Evolutionary conservation across 2,113 vertebrate species (phyloP).

Genomic region (Eulemur rufifrons): DNA sequence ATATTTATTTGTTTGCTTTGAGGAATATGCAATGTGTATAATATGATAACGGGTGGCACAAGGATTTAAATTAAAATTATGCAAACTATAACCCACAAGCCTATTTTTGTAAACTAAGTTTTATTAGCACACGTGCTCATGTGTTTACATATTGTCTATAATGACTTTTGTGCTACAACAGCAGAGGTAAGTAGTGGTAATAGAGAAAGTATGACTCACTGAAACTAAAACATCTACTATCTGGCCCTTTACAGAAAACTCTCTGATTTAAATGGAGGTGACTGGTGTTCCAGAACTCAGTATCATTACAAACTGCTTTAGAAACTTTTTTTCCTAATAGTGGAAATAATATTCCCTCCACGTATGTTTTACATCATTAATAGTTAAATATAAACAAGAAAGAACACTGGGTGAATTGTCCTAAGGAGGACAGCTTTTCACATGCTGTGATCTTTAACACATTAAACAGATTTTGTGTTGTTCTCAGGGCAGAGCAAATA

Average conservation of each 20-base stretch:
- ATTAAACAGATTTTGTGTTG: background rate
- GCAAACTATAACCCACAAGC: background rate
- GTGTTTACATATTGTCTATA: background rate
- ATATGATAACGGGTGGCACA: background rate
- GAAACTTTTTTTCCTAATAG: background rate
- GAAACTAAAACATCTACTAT: background rate
- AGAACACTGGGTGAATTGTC: background rate
- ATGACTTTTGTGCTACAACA: background rate
- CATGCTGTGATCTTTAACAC: background rate
- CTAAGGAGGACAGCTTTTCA: background rate
- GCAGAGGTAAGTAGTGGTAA: background rate
- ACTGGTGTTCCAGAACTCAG: background rate
- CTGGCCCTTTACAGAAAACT: background rate
- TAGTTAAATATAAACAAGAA: background rate
- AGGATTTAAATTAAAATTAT: background rate
- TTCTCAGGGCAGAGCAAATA: background rate
- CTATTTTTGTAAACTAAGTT: background rate
- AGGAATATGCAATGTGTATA: background rate
- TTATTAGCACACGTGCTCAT: fast-evolving
- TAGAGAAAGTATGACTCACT: background rate
- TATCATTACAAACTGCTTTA: background rate
- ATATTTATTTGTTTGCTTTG: background rate
- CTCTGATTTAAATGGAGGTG: background rate
- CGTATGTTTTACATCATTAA: background rate
- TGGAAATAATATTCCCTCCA: background rate